Conservation (phyloP, 2,113 vertebrate genomes). For the Dromiciops gliroides region DNA sequence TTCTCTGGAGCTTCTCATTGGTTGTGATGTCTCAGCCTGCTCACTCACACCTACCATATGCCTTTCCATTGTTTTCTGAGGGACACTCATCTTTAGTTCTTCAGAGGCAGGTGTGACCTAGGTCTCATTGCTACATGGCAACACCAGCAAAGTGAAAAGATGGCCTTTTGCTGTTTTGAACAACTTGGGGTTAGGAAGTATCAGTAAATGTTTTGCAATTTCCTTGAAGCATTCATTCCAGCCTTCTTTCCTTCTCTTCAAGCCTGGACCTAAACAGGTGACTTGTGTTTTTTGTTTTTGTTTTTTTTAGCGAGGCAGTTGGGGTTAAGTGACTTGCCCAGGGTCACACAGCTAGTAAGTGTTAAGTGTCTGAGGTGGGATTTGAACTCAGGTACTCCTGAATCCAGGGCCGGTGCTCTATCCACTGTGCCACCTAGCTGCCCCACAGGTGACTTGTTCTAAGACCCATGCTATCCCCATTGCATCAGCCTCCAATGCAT, state of each 20-base stretch:
- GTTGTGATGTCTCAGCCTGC: background rate
- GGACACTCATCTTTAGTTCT: background rate
- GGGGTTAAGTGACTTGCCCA: too few relatives aligned
- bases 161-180: background rate
- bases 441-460: background rate
- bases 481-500: background rate
- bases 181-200: background rate
- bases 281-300: too few relatives aligned
- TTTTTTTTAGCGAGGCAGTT: too few relatives aligned
- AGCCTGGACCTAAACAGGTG: background rate
- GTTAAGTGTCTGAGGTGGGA: too few relatives aligned
- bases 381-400: too few relatives aligned
- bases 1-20: background rate
- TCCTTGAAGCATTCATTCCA: background rate
- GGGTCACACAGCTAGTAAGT: too few relatives aligned
- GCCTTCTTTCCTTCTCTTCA: background rate
- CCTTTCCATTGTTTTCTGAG: background rate
- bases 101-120: background rate
- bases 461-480: background rate
- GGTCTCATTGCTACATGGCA: background rate
- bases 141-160: background rate
- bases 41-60: background rate
- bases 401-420: too few relatives aligned
- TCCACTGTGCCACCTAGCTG: too few relatives aligned
- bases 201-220: background rate